Conservation (phyloP, 92 coral and sea anemone species). For the Nematostella vectensis region DNA sequence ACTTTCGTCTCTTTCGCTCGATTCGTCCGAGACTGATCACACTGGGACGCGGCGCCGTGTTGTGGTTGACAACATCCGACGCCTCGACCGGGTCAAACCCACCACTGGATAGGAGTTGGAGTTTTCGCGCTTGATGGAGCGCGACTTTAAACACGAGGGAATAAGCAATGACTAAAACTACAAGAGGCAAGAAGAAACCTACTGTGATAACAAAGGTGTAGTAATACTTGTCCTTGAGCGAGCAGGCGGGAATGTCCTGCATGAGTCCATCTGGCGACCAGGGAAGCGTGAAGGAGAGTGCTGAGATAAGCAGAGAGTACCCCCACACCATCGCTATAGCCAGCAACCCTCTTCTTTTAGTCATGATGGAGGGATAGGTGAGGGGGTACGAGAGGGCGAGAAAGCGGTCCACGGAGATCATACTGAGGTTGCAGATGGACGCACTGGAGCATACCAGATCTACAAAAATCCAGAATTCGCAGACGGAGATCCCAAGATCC, state of each 20-base stretch:
- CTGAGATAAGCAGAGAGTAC: slow-evolving; percentile 55
- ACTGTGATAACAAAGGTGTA: slow-evolving; percentile 66
- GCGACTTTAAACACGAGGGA: slow-evolving; percentile 89
- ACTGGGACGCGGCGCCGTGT: slow-evolving; percentile 38
- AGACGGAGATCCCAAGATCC: slow-evolving; percentile 70
- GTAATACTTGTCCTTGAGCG: slow-evolving; percentile 65
- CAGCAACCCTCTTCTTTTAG: slow-evolving; percentile 40
- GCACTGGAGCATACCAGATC: slow-evolving; percentile 80
- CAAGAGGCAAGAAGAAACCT: slow-evolving; percentile 75
- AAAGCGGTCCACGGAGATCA: slow-evolving; percentile 79
- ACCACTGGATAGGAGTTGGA: slow-evolving; percentile 34
- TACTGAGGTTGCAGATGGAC: slow-evolving; percentile 71
- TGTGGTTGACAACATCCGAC: slow-evolving; percentile 15
- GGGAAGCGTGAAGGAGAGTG: slow-evolving; percentile 60
- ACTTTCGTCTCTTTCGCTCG: slow-evolving; percentile 60
- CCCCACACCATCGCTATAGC: slow-evolving; percentile 75
- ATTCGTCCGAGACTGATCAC: slow-evolving; percentile 57
- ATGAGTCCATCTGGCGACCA: slow-evolving; percentile 63
- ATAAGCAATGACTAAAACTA: slow-evolving; percentile 68
- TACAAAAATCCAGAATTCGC: slow-evolving; percentile 81
- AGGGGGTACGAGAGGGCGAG: slow-evolving; percentile 87
- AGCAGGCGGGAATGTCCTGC: slow-evolving; percentile 37
- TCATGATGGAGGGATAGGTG: slow-evolving; percentile 77
- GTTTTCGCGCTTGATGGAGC: slow-evolving; percentile 74
- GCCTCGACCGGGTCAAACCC: slow-evolving; percentile 35